Percentiles rank a stretch among this genome's conserved stretches.
Conservation (phyloP, 2,888 invertebrate species). For the Tridacna gigas region DNA sequence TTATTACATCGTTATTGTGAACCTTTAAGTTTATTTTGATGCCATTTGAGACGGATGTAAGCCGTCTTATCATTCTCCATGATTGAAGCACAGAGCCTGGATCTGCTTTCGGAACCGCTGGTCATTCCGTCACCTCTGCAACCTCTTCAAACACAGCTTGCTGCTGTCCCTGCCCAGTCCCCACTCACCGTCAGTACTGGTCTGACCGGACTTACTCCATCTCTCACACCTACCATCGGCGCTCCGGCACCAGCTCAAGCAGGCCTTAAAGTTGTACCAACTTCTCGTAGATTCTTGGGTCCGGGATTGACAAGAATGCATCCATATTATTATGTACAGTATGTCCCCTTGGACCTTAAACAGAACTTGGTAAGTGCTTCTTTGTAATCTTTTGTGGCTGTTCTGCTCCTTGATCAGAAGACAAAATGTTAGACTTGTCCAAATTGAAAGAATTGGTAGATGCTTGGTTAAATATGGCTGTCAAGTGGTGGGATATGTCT, state of each 20-base stretch:
- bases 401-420: too few relatives aligned
- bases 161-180: slow-evolving; percentile 43
- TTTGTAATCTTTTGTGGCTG: neutral
- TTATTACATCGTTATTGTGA: neutral
- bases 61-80: slow-evolving; percentile 48
- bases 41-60: slow-evolving; percentile 20
- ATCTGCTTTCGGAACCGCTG: slow-evolving; percentile 62
- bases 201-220: slow-evolving; percentile 56
- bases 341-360: slow-evolving; percentile 79
- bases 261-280: slow-evolving; percentile 34
- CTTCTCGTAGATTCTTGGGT: slow-evolving; percentile 66
- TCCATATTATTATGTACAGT: slow-evolving; percentile 81
- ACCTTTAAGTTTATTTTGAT: slow-evolving; percentile 17
- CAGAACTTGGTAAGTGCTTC: slow-evolving; percentile 74
- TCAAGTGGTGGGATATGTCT: too few relatives aligned
- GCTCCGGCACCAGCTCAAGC: slow-evolving; percentile 54
- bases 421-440: too few relatives aligned
- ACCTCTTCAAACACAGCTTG: slow-evolving; percentile 38
- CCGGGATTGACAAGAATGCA: slow-evolving; percentile 78
- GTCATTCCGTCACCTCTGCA: slow-evolving; percentile 53
- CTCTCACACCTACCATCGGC: slow-evolving; percentile 51
- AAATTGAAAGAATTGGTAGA: too few relatives aligned
- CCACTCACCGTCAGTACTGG: slow-evolving; percentile 60
- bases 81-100: slow-evolving; percentile 66
- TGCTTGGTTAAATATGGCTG: too few relatives aligned